Evolutionary conservation across 2,888 invertebrate species (phyloP), one percentile per base, ranked within the genome.

Genomic region (Tubiluchus corallicola): DNA sequence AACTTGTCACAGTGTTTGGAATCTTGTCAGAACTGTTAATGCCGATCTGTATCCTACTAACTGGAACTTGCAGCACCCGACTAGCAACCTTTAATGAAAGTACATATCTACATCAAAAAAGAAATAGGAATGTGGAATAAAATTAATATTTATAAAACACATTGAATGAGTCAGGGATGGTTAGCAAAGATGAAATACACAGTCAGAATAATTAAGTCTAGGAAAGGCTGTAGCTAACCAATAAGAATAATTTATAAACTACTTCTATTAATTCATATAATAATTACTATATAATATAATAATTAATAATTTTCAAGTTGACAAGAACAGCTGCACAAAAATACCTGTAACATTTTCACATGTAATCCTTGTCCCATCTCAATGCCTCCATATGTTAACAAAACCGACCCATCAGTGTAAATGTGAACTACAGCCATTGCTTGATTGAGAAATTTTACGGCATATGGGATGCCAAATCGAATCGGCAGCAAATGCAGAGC

Each of bases 311-410:
- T n/a, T 52, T n/a, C n/a, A n/a, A n/a, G n/a, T n/a, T n/a, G n/a
- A n/a, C n/a, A n/a, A n/a, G n/a, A n/a, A n/a, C n/a, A n/a, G n/a
- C n/a, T n/a, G n/a, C n/a, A n/a, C n/a, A n/a, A n/a, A n/a, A n/a
- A n/a, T n/a, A 68, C 68, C 73, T 92, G 90, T 43, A 85, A 77
- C 79, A 90, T 85, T 70, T 94, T 94, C 0, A 85, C 94, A 59
- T 90, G 82, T 2, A 94, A 68, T 2, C 94, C 94, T 68, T 94
- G 94, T 0, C 94, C 94, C 80, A 94, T 92, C 71, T 94, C 94
- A 4, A 82, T 79, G n/a, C 90, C 92, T 29, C 67, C 68, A 59
- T 87, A 88, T 1, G 79, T 75, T 17, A 92, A 55, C 9, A 92
- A 68, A 2, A 94, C 83, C 0, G 88, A 84, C 1, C 88, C 90